phyloP scores from a whole-genome alignment of 1,140 invertebrate genomes.

The Wiebesia pumilae region DNA sequence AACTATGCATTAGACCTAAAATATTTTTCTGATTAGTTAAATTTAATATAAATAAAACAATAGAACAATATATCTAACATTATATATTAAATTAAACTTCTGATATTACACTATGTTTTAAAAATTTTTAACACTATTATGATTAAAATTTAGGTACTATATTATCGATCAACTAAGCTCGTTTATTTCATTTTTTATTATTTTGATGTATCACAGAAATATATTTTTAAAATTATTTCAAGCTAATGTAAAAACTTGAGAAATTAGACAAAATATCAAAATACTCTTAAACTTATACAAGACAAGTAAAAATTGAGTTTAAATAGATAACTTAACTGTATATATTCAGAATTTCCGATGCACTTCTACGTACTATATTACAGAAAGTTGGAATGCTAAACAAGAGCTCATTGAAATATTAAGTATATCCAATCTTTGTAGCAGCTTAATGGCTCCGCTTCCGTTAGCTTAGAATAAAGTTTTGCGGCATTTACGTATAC shows the following conservation, averaged over 20 bases:
- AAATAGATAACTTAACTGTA: not conserved
- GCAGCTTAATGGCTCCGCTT: slow-evolving; percentile 40
- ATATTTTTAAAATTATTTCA: not conserved
- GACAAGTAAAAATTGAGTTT: not conserved
- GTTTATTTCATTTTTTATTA: not conserved
- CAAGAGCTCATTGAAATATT: slow-evolving; percentile 40
- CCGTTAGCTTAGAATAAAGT: slow-evolving; percentile 12
- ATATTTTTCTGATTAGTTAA: too few species aligned
- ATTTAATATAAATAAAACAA: not conserved
- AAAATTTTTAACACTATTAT: not conserved
- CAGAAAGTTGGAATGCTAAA: not conserved
- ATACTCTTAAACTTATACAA: not conserved
- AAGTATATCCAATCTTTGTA: slow-evolving; percentile 30
- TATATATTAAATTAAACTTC: not conserved
- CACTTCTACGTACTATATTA: slow-evolving; percentile 27
- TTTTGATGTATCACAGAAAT: not conserved
- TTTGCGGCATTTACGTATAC: not conserved
- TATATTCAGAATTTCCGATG: not conserved
- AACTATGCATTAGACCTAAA: too few species aligned
- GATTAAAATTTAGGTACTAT: not conserved
- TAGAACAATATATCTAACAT: not conserved
- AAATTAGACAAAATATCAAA: not conserved
- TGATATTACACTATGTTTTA: not conserved
- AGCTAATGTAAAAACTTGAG: not conserved
- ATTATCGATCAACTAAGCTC: not conserved